These are phyloP conservation scores for Nothobranchius furzeri DNA, from an alignment of 2,113 vertebrate genomes.

Conservation along the genomic window DNA sequence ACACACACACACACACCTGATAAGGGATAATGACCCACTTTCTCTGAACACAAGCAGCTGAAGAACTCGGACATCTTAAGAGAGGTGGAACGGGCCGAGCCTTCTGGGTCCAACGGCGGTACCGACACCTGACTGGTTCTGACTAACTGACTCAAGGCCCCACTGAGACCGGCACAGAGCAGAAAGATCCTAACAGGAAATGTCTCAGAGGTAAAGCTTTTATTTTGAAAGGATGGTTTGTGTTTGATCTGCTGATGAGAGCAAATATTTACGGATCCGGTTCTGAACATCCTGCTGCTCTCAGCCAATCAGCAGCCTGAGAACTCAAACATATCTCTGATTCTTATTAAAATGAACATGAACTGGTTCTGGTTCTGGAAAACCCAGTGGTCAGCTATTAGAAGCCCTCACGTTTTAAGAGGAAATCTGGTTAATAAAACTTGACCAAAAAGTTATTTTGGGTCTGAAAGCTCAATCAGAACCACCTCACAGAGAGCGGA, in stretches of 20 bases:
- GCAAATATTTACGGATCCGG: conserved; percentile 17
- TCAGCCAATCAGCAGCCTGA: not conserved
- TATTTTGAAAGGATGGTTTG: not conserved
- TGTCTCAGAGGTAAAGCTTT: not conserved
- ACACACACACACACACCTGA: no score
- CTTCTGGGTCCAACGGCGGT: no score
- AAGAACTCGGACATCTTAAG: no score
- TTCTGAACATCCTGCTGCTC: conserved; percentile 3
- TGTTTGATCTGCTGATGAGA: not conserved
- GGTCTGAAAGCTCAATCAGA: no score
- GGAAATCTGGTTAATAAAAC: no score
- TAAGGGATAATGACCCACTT: not conserved
- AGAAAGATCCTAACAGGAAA: not conserved
- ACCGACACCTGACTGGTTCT: no score
- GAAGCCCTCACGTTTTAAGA: no score
- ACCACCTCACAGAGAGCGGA: no score
- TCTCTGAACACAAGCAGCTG: not conserved
- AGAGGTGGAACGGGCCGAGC: no score
- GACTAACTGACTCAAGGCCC: not conserved
- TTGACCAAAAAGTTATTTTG: no score
- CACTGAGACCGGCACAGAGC: not conserved
- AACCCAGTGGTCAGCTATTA: not conserved
- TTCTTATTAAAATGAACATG: not conserved
- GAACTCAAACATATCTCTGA: no score
- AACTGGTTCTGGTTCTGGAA: not conserved